Evolutionary conservation across 2,888 invertebrate genomes (phyloP).

Genomic region (Diadromus collaris): DNA sequence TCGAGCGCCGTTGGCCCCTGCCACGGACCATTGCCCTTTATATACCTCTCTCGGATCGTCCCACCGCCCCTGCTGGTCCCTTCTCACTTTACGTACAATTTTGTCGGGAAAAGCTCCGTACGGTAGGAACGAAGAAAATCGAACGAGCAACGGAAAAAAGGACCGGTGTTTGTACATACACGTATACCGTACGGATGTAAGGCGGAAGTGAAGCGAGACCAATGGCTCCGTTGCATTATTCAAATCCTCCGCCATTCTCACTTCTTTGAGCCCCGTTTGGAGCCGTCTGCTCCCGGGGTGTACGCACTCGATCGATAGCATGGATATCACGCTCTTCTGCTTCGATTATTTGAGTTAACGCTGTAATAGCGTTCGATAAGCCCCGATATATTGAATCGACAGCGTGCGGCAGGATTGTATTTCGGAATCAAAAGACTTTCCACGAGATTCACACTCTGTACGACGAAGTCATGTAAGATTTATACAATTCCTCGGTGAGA

Average conservation of each 20-base stretch:
- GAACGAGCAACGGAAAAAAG: slow-evolving; percentile 34
- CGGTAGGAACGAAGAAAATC: slow-evolving; percentile 51
- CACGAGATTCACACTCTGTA: background rate
- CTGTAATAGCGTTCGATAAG: slow-evolving; percentile 16
- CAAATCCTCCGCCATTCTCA: slow-evolving; percentile 46
- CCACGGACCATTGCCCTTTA: slow-evolving; percentile 58
- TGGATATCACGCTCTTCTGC: slow-evolving; percentile 24
- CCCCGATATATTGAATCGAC: slow-evolving; percentile 39
- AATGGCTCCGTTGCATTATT: slow-evolving; percentile 53
- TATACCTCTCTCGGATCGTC: slow-evolving; percentile 53
- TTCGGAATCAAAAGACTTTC: slow-evolving; percentile 17
- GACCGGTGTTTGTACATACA: slow-evolving; percentile 20
- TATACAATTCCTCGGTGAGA: slow-evolving; percentile 40
- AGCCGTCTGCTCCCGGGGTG: slow-evolving; percentile 15
- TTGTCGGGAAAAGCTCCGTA: slow-evolving; percentile 49
- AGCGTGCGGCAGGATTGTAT: background rate
- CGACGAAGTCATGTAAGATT: slow-evolving; percentile 17
- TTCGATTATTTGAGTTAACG: slow-evolving; percentile 43
- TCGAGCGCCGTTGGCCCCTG: slow-evolving; percentile 31
- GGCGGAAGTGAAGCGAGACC: slow-evolving; percentile 45
- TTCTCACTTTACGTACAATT: slow-evolving; percentile 55
- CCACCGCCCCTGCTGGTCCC: slow-evolving; percentile 28
- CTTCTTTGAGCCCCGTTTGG: slow-evolving; percentile 37
- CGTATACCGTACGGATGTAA: background rate
- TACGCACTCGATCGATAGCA: slow-evolving; percentile 12